Conservation (phyloP, 2,113 vertebrate species). For the Eretmochelys imbricata region DNA sequence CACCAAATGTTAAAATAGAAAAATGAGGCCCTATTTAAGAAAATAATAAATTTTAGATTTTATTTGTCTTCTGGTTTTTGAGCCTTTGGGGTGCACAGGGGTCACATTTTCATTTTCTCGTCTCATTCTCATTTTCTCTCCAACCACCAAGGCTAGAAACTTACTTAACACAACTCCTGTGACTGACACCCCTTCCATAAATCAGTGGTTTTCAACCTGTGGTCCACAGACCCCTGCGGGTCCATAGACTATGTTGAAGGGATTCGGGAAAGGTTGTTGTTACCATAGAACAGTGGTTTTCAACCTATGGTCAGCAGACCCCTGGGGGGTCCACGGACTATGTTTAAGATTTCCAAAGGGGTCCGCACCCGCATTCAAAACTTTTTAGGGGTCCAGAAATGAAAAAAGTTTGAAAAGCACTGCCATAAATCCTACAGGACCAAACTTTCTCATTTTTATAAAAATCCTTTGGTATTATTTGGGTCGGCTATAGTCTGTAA, state of each 20-base stretch:
- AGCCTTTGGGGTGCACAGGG: no score
- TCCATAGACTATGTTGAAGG: no score
- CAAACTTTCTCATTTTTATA: rapidly evolving
- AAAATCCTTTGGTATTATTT: not conserved
- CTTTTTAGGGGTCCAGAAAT: no score
- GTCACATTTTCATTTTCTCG: not conserved
- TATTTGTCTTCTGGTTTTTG: not conserved
- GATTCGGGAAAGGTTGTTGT: no score
- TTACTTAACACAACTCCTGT: not conserved
- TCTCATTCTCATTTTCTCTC: not conserved
- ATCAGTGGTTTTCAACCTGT: no score
- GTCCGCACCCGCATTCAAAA: no score
- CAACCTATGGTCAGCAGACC: no score
- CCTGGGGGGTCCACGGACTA: no score
- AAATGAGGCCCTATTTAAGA: not conserved
- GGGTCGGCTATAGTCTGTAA: not conserved
- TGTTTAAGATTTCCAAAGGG: no score
- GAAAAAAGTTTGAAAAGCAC: no score
- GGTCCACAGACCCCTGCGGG: no score
- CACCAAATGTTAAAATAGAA: not conserved
- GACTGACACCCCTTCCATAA: rapidly evolving
- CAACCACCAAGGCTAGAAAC: not conserved
- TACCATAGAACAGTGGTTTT: no score
- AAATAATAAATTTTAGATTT: not conserved
- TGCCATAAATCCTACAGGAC: rapidly evolving